A percentile compares a stretch with the other conserved stretches of the same genome.
Conservation (phyloP, 2,888 invertebrate genomes). For the Pyrrhia umbra region DNA sequence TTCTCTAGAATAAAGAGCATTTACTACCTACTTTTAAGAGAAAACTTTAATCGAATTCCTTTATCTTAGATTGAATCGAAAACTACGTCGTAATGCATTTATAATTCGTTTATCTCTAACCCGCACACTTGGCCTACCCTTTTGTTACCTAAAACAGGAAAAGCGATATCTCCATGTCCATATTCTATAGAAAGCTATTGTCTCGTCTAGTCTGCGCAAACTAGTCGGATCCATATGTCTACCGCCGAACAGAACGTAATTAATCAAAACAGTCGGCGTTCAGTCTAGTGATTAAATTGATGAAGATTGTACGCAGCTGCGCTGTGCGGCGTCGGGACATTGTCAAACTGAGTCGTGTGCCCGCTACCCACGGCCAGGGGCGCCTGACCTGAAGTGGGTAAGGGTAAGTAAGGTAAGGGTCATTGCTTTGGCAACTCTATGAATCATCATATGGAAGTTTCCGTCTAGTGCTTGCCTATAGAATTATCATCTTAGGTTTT, state of each 20-base stretch:
- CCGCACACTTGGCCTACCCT: conserved; percentile 17
- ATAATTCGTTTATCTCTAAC: conserved; percentile 24
- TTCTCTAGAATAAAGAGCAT: conserved; percentile 1
- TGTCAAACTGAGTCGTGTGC: conserved; percentile 69
- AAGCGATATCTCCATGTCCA: conserved; percentile 5
- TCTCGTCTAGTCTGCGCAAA: conserved; percentile 27
- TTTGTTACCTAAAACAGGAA: conserved; percentile 36
- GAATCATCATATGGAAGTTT: conserved; percentile 54
- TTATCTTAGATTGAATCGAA: conserved; percentile 31
- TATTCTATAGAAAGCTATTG: conserved; percentile 35
- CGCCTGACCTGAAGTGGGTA: conserved; percentile 46
- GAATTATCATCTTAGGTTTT: conserved; percentile 32
- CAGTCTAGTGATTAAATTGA: conserved; percentile 70
- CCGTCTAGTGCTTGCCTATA: conserved; percentile 32
- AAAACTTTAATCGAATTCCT: conserved; percentile 47
- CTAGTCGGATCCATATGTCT: conserved; percentile 52
- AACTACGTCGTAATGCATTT: conserved; percentile 8
- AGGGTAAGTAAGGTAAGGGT: too few relatives aligned
- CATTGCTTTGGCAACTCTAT: conserved; percentile 36
- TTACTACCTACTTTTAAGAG: conserved; percentile 18
- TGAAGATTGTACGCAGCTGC: conserved; percentile 72
- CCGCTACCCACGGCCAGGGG: conserved; percentile 26
- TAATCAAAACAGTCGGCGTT: conserved; percentile 72
- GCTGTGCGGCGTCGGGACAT: conserved; percentile 61
- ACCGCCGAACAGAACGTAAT: conserved; percentile 63